These are phyloP conservation scores for Drosophila navojoa DNA, from an alignment of 1,140 invertebrate genomes.

Conservation along the genomic window DNA sequence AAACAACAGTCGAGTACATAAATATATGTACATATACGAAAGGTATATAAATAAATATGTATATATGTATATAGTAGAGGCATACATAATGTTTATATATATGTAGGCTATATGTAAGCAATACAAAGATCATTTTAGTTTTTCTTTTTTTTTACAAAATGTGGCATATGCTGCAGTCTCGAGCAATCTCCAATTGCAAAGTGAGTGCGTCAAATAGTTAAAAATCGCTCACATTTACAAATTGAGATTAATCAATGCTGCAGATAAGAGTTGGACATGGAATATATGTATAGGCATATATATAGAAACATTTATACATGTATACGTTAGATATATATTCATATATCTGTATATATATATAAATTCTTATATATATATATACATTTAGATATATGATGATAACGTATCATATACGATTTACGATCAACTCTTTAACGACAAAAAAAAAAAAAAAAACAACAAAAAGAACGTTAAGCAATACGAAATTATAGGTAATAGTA, in stretches of 20 bases:
- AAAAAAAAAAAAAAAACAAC: not conserved
- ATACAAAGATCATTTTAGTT: slow-evolving; percentile 7
- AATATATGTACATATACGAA: too few relatives aligned
- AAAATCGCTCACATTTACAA: slow-evolving; percentile 84
- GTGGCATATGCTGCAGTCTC: slow-evolving; percentile 79
- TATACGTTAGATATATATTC: not conserved
- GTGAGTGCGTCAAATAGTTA: slow-evolving; percentile 76
- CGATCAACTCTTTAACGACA: slow-evolving; percentile 21
- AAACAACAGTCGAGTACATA: too few relatives aligned
- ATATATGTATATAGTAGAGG: too few relatives aligned
- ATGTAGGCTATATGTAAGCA: slow-evolving; percentile 26
- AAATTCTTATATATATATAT: not conserved
- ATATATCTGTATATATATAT: too few relatives aligned
- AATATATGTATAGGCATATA: not conserved
- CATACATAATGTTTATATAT: slow-evolving; percentile 10
- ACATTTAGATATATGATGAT: not conserved
- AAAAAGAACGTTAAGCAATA: slow-evolving; percentile 8
- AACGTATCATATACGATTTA: slow-evolving; percentile 47
- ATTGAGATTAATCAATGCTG: slow-evolving; percentile 84
- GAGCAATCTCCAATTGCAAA: slow-evolving; percentile 84
- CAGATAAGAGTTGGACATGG: slow-evolving; percentile 51
- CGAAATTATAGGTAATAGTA: slow-evolving; percentile 3
- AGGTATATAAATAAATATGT: too few relatives aligned
- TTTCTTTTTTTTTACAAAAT: slow-evolving; percentile 80
- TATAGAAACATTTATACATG: too few relatives aligned